A percentile compares a stretch with the other conserved stretches of the same genome.
phyloP scores from a whole-genome alignment of 2,113 vertebrate genomes.

The Platycercus adscitus region DNA sequence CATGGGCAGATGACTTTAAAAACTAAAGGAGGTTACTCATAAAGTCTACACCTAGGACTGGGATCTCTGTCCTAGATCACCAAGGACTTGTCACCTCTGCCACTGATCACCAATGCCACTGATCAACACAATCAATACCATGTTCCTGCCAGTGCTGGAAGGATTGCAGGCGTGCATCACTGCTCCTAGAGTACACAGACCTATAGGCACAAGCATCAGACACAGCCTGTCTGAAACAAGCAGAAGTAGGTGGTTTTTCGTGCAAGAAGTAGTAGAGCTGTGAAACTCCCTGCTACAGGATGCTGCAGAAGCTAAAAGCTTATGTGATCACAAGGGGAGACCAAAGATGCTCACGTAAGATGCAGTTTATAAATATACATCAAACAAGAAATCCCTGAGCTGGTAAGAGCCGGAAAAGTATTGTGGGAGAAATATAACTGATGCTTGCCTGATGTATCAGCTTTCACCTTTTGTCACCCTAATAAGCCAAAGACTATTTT shows the following conservation, averaged over 20 bases:
- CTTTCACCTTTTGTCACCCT: background rate
- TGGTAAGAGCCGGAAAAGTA: background rate
- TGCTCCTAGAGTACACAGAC: background rate
- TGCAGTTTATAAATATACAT: background rate
- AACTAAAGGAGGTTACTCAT: background rate
- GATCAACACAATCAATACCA: background rate
- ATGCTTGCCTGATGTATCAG: background rate
- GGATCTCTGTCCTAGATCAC: background rate
- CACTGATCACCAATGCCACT: background rate
- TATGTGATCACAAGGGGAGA: background rate
- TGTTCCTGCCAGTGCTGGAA: background rate
- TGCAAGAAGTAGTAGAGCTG: background rate
- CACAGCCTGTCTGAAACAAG: background rate
- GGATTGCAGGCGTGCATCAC: background rate
- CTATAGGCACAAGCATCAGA: background rate
- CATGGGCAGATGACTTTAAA: background rate
- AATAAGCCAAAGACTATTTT: background rate
- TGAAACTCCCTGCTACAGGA: background rate
- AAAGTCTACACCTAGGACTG: background rate
- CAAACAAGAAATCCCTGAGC: background rate
- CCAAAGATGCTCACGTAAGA: background rate
- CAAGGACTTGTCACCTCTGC: background rate
- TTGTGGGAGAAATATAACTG: background rate
- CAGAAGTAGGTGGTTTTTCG: fast-evolving
- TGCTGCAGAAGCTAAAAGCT: background rate